phyloP scores from a whole-genome alignment of 2,797 vertebrate genomes.

The Alca torda region DNA sequence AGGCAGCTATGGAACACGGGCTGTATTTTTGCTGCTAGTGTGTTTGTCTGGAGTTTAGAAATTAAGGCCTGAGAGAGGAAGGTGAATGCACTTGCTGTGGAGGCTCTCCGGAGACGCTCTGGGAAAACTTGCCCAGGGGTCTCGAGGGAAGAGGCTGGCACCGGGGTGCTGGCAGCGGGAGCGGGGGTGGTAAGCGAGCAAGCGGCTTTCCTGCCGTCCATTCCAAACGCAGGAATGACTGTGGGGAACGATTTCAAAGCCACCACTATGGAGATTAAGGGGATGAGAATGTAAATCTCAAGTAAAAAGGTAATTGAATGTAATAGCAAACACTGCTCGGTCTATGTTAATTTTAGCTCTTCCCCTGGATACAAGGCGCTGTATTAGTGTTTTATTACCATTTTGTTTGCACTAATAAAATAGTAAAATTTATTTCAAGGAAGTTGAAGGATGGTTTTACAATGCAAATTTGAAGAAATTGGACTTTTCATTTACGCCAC shows the following conservation, averaged over 20 bases:
- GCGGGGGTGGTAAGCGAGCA: not conserved
- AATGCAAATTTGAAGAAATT: constrained; percentile 88
- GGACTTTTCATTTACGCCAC: constrained; percentile 85
- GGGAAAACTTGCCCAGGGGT: not conserved
- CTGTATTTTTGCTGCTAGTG: not conserved
- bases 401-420: constrained; percentile 89
- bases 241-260: constrained; percentile 75
- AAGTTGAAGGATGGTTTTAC: constrained; percentile 88
- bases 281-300: constrained; percentile 87
- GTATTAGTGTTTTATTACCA: constrained; percentile 89
- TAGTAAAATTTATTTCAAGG: constrained; percentile 88
- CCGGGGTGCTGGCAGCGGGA: not conserved
- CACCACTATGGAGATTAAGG: constrained; percentile 83
- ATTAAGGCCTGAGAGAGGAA: not conserved
- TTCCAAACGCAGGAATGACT: constrained; percentile 36
- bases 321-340: constrained; percentile 85
- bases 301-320: constrained; percentile 89
- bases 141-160: not conserved
- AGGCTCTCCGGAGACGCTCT: not conserved
- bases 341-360: constrained; percentile 88
- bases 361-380: constrained; percentile 85
- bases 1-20: not conserved
- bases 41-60: not conserved
- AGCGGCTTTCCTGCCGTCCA: not conserved
- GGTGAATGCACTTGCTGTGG: not conserved